These are phyloP conservation scores for Phyto melanocephala DNA, from an alignment of 2,888 invertebrate genomes.

Conservation along the genomic window DNA sequence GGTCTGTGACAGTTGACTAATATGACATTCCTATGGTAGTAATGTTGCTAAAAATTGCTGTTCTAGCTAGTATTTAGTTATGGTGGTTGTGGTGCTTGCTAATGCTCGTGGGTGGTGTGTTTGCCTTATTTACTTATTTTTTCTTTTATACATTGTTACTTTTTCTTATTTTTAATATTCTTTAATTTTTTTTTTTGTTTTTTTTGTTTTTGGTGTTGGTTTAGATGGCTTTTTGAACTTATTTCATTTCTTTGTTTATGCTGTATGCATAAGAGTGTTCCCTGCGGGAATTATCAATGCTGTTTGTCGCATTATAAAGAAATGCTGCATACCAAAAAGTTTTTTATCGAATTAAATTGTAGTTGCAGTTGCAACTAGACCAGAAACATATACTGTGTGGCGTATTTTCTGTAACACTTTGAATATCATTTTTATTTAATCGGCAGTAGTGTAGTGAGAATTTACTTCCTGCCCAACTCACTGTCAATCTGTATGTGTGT, in stretches of 20 bases:
- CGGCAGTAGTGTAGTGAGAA: conserved; percentile 33
- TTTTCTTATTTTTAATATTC: neutral
- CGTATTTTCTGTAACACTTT: neutral
- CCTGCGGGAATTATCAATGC: conserved; percentile 29
- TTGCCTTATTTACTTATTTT: neutral
- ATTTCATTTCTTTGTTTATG: neutral
- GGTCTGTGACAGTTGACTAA: conserved; percentile 23
- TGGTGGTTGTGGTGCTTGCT: neutral
- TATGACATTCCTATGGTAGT: conserved; percentile 12
- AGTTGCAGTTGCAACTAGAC: neutral
- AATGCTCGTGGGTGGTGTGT: neutral
- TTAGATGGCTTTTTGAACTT: conserved; percentile 32
- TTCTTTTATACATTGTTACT: neutral
- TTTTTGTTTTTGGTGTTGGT: neutral
- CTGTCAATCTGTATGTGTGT: neutral
- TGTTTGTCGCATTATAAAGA: conserved; percentile 9
- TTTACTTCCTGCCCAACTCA: conserved; percentile 8
- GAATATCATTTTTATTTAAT: conserved; percentile 42
- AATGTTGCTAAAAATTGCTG: neutral
- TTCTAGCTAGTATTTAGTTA: neutral
- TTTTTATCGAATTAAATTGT: conserved; percentile 5
- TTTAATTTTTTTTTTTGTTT: neutral
- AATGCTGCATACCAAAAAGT: neutral
- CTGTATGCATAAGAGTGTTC: conserved; percentile 19
- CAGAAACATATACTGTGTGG: neutral